phyloP scores from a whole-genome alignment of 1,140 invertebrate species.

The Luehdorfia chinensis region DNA sequence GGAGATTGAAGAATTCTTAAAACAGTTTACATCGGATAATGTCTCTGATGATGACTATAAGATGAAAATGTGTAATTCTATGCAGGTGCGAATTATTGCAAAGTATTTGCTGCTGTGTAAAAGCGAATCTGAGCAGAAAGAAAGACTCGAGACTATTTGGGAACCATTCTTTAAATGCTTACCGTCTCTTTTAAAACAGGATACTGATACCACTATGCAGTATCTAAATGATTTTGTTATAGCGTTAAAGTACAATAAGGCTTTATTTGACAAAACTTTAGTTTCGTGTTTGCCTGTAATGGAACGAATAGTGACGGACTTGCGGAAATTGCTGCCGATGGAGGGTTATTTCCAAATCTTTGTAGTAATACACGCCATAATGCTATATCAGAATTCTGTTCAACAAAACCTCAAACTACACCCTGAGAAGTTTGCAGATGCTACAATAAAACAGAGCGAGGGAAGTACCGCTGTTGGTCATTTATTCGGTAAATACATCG shows the following conservation, averaged over 20 bases:
- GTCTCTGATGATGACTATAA: background rate
- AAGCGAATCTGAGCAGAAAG: constrained; percentile 30
- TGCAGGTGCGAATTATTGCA: constrained; percentile 34
- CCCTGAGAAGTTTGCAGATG: constrained; percentile 29
- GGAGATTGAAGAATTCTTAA: constrained; percentile 25
- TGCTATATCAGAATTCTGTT: constrained; percentile 43
- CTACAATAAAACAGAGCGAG: constrained; percentile 21
- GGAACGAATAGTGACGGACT: constrained; percentile 29
- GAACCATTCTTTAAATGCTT: constrained; percentile 33
- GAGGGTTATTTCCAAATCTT: constrained; percentile 35
- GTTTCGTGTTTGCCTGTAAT: constrained; percentile 34
- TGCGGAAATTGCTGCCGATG: constrained; percentile 31
- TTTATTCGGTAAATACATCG: constrained; percentile 43
- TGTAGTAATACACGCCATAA: constrained; percentile 40
- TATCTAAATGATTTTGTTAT: constrained; percentile 25
- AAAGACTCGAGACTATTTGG: constrained; percentile 31
- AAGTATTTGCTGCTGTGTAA: constrained; percentile 40
- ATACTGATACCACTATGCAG: background rate
- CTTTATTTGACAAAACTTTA: constrained; percentile 33
- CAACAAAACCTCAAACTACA: constrained; percentile 29
- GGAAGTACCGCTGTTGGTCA: constrained; percentile 35
- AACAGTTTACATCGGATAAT: constrained; percentile 11
- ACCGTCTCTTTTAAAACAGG: background rate
- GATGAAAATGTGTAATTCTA: background rate
- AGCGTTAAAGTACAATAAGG: constrained; percentile 38